Evolutionary conservation across 2,113 vertebrate genomes (phyloP).

Genomic region (Ageneiosus marmoratus): DNA sequence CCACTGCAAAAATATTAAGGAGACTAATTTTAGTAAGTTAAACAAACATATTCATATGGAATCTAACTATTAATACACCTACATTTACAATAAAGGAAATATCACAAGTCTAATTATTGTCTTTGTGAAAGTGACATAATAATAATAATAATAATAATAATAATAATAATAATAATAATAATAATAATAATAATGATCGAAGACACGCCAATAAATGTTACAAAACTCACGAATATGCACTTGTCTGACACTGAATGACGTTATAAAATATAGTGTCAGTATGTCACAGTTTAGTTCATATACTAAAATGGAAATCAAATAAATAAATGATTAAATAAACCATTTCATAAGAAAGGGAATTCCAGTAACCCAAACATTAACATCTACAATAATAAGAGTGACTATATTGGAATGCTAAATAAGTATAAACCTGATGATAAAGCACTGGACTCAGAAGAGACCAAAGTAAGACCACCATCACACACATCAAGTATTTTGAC

Average conservation of each 20-base stretch:
- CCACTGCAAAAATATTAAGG: slow-evolving; percentile 49
- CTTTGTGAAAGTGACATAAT: slow-evolving; percentile 42
- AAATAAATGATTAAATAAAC: slow-evolving; percentile 56
- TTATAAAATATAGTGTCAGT: slow-evolving; percentile 60
- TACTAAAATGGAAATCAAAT: slow-evolving; percentile 37
- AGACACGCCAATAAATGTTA: neutral
- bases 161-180: slow-evolving; percentile 40
- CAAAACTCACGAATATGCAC: slow-evolving; percentile 60
- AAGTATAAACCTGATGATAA: slow-evolving; percentile 64
- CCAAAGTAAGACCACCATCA: slow-evolving; percentile 66
- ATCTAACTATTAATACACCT: slow-evolving; percentile 50
- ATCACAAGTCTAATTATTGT: slow-evolving; percentile 48
- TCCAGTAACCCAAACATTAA: slow-evolving; percentile 70
- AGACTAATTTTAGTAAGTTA: slow-evolving; percentile 49
- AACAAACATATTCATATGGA: slow-evolving; percentile 54
- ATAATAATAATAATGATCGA: neutral
- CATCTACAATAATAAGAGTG: slow-evolving; percentile 68
- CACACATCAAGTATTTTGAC: slow-evolving; percentile 69
- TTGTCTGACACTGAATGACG: slow-evolving; percentile 64
- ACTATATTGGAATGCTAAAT: slow-evolving; percentile 62
- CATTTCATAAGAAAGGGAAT: slow-evolving; percentile 57
- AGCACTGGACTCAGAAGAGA: slow-evolving; percentile 67
- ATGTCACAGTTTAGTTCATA: slow-evolving; percentile 54
- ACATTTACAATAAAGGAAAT: slow-evolving; percentile 52
- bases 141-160: slow-evolving; percentile 43